Evolutionary conservation across 2,113 vertebrate genomes (phyloP), one percentile per base, ranked within the genome.

Genomic region (Onychostoma macrolepis): DNA sequence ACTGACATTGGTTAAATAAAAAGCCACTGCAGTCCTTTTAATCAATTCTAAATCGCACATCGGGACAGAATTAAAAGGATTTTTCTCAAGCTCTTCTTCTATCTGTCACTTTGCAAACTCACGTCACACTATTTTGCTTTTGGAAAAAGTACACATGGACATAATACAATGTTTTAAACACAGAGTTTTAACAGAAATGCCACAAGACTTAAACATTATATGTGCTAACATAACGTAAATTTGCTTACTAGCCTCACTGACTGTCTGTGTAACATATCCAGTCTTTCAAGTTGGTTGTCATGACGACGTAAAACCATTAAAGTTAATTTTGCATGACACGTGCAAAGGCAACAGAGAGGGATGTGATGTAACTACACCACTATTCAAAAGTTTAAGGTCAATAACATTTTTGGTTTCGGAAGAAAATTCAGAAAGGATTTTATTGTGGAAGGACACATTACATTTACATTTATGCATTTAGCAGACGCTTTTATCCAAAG

Each of bases 1-100:
- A 30, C 26, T 78, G 75, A 30, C 45, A 30, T 30, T 53, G 26
- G n/a, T 78, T 50, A 30, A 78, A 78, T 30, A 78, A 78, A 78
- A 78, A 45, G 26, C 7, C 75, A 53, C 45, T 53, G 26, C 30
- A 30, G 75, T 78, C 76, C 26, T 33, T 78, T 53, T 53, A 33
- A 78, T 78, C 6, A 78, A 33, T 78, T 53, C 43, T 30, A 78
- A 33, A 53, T 78, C 7, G 33, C 30, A 78, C 19, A 30, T 19
- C 7, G 48, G 75, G 45, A 28, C 6, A 50, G 43, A 48, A 77
- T 30, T 77, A 77, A 50, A 78, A 30, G 2, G 9, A 53, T 53
- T 15, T 78, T 28, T 78, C 45, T 26, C 76, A n/a, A 26, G 8
- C 17, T 28, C 4, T 69, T n/a, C 5, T 24, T 76, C 74, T 24